phyloP scores from a whole-genome alignment of 1,140 invertebrate genomes.

The Drosophila nigrodunni region DNA sequence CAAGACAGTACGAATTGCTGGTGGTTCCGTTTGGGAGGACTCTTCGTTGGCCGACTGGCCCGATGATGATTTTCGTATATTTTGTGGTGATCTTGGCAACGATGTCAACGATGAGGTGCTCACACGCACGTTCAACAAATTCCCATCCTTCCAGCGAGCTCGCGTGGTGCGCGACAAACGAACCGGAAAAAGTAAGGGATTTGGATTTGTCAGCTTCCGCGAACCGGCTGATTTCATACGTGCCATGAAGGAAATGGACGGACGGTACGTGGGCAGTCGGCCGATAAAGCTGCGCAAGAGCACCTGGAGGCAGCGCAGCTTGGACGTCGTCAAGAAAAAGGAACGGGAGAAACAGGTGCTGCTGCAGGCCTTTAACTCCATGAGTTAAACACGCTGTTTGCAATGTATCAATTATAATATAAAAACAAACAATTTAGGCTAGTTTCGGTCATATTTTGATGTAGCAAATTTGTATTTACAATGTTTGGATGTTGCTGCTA shows the following conservation, averaged over 20 bases:
- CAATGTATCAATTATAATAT: background rate
- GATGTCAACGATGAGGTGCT: conserved; percentile 99
- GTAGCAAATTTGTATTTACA: conserved; percentile 61
- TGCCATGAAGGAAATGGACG: conserved; percentile 99
- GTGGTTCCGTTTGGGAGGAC: conserved; percentile 98
- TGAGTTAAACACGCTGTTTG: conserved; percentile 43
- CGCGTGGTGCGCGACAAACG: conserved; percentile 98
- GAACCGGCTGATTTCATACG: conserved; percentile 98
- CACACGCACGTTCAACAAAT: conserved; percentile 96
- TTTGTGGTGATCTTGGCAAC: conserved; percentile 99
- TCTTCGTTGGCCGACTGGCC: conserved; percentile 95
- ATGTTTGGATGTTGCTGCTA: conserved; percentile 55
- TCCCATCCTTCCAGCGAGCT: conserved; percentile 96
- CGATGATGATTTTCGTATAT: conserved; percentile 98
- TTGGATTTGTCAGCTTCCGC: conserved; percentile 99
- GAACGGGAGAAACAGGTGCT: conserved; percentile 95
- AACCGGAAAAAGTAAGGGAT: conserved; percentile 99
- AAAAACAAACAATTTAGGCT: conserved; percentile 55
- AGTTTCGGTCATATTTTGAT: conserved; percentile 68
- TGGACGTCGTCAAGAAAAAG: conserved; percentile 97
- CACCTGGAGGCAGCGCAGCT: conserved; percentile 96
- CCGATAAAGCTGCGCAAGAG: conserved; percentile 99
- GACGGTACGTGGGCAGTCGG: conserved; percentile 97
- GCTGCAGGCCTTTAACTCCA: conserved; percentile 88
- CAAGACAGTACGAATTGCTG: conserved; percentile 93